Conservation (phyloP, 2,888 invertebrate species). For the Drosophila atroscutellata region DNA sequence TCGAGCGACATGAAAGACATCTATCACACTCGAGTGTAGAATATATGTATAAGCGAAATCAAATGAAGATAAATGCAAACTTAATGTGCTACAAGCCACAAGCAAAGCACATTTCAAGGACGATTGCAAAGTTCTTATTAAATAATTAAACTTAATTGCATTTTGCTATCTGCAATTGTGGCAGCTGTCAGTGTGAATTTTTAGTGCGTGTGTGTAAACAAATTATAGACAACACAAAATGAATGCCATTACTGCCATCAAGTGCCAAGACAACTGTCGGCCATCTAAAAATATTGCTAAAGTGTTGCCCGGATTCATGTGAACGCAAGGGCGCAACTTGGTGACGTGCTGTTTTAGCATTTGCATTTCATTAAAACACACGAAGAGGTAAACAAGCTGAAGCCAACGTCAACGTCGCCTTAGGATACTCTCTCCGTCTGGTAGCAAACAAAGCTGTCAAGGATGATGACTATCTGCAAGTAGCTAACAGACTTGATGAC, state of each 20-base stretch:
- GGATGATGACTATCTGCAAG: slow-evolving; percentile 46
- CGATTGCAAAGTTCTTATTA: slow-evolving; percentile 2
- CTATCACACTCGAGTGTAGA: slow-evolving; percentile 7
- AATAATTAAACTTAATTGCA: slow-evolving; percentile 62
- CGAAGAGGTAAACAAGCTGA: slow-evolving; percentile 62
- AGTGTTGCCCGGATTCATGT: not conserved
- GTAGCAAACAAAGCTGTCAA: slow-evolving; percentile 21
- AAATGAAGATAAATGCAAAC: slow-evolving; percentile 68
- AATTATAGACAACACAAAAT: slow-evolving; percentile 25
- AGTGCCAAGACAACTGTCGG: slow-evolving; percentile 48
- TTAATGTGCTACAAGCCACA: slow-evolving; percentile 49
- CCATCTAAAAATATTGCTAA: slow-evolving; percentile 7
- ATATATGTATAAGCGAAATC: slow-evolving; percentile 40
- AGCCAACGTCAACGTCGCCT: slow-evolving; percentile 15
- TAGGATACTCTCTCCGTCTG: slow-evolving; percentile 30
- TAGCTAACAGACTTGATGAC: slow-evolving; percentile 36
- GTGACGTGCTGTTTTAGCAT: slow-evolving; percentile 59
- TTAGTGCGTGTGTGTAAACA: slow-evolving; percentile 20
- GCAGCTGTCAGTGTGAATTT: slow-evolving; percentile 33
- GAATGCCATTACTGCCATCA: slow-evolving; percentile 57
- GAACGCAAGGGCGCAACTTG: slow-evolving; percentile 28
- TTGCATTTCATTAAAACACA: slow-evolving; percentile 78
- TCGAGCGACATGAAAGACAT: slow-evolving; percentile 4
- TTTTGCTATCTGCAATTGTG: slow-evolving; percentile 41
- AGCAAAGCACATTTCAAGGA: slow-evolving; percentile 1